Conservation (phyloP, 2,113 vertebrate genomes). For the Picathartes gymnocephalus region DNA sequence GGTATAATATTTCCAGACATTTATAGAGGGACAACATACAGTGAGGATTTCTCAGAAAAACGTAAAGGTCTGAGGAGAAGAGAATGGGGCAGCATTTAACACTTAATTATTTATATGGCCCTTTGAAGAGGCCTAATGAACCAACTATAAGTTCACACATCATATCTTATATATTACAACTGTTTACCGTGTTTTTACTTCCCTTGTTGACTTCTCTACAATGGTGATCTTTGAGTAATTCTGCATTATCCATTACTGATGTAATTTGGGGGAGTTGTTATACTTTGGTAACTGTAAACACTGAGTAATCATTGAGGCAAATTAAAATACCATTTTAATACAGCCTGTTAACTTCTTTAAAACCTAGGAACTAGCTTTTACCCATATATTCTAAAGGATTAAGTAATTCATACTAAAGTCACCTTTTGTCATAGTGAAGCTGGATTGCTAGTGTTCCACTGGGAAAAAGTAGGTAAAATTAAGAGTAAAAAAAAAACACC, state of each 20-base stretch:
- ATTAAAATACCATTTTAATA: not conserved
- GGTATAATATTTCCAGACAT: not conserved
- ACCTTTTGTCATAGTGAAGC: not conserved
- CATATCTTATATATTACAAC: not conserved
- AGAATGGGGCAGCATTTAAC: not conserved
- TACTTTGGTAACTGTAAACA: not conserved
- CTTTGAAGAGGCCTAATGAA: not conserved
- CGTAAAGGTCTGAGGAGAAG: not conserved
- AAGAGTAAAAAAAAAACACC: not conserved
- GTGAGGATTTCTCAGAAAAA: constrained; percentile 10
- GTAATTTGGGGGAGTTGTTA: not conserved
- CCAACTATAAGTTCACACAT: not conserved
- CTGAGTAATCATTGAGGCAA: not conserved
- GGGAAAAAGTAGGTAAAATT: not conserved
- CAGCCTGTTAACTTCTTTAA: not conserved
- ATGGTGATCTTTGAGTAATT: not conserved
- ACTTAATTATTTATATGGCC: not conserved
- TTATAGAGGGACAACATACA: not conserved
- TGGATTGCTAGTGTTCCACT: not conserved
- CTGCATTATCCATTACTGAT: not conserved
- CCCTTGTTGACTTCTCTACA: not conserved
- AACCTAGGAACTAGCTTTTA: not conserved
- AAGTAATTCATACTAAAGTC: not conserved
- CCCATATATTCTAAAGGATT: not conserved
- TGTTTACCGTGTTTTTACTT: not conserved